phyloP scores from a whole-genome alignment of 2,797 vertebrate species.

The Anguilla obscura region DNA sequence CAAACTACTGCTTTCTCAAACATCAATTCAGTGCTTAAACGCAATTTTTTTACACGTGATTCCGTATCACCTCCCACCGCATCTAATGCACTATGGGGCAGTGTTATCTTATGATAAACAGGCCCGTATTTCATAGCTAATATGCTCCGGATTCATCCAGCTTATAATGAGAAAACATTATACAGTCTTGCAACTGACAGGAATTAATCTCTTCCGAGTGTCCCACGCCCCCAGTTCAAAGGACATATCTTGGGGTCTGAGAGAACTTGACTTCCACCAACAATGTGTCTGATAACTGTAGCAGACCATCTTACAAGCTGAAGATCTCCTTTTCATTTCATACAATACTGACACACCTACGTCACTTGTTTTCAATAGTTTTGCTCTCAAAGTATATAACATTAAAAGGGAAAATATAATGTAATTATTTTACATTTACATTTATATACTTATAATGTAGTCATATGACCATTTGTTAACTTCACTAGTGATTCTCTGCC shows the following conservation, averaged over 20 bases:
- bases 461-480: background rate
- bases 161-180: constrained; percentile 7
- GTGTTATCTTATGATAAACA: background rate
- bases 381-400: background rate
- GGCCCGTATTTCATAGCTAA: background rate
- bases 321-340: background rate
- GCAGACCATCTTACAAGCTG: background rate
- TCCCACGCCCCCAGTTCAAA: background rate
- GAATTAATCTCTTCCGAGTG: constrained; percentile 1
- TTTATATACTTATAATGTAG: background rate
- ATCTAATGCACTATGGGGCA: background rate
- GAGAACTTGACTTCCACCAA: background rate
- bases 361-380: background rate
- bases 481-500: background rate
- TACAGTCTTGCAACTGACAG: background rate
- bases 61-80: background rate
- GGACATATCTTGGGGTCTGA: background rate
- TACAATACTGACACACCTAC: background rate
- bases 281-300: background rate
- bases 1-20: background rate
- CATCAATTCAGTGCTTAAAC: background rate
- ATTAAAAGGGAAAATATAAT: background rate
- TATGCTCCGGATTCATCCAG: background rate
- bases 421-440: background rate
- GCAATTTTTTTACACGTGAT: background rate